phyloP scores from a whole-genome alignment of 1,140 invertebrate genomes.

The Elymnias hypermnestra region DNA sequence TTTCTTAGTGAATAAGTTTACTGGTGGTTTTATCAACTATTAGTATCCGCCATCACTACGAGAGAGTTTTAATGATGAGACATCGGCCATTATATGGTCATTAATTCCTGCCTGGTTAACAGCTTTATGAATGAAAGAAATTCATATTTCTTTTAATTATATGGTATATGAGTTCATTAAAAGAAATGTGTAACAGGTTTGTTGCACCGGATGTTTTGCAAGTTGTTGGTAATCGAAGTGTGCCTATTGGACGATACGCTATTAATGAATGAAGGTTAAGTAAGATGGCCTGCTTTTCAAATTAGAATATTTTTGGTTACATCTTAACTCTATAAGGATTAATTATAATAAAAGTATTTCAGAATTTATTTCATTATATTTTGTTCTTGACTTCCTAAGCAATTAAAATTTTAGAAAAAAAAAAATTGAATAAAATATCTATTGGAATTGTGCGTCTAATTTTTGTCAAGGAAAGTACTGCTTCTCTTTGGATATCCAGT shows the following conservation, averaged over 20 bases:
- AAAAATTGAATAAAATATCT: no score
- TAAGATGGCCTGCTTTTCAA: slow-evolving; percentile 2
- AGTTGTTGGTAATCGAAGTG: slow-evolving; percentile 17
- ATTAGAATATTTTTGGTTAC: background rate
- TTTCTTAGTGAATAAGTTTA: no score
- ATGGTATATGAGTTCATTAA: slow-evolving; percentile 18
- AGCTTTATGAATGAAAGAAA: slow-evolving; percentile 20
- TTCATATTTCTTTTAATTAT: slow-evolving; percentile 21
- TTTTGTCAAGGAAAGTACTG: no score
- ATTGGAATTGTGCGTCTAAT: no score
- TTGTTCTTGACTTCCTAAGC: no score
- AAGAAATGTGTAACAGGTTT: slow-evolving; percentile 17
- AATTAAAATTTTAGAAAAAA: no score
- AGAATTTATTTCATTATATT: no score
- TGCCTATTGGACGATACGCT: slow-evolving; percentile 7
- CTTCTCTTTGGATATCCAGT: no score
- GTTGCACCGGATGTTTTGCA: slow-evolving; percentile 17
- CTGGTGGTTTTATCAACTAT: no score
- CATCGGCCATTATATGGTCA: slow-evolving; percentile 23
- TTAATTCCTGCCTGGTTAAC: slow-evolving; percentile 22
- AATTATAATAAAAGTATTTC: background rate
- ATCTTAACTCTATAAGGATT: background rate
- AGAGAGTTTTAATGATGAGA: slow-evolving; percentile 21
- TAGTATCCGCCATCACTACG: slow-evolving; percentile 3
- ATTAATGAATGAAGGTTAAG: slow-evolving; percentile 5